phyloP scores from a whole-genome alignment of 1,140 invertebrate species.

The Homarus americanus region DNA sequence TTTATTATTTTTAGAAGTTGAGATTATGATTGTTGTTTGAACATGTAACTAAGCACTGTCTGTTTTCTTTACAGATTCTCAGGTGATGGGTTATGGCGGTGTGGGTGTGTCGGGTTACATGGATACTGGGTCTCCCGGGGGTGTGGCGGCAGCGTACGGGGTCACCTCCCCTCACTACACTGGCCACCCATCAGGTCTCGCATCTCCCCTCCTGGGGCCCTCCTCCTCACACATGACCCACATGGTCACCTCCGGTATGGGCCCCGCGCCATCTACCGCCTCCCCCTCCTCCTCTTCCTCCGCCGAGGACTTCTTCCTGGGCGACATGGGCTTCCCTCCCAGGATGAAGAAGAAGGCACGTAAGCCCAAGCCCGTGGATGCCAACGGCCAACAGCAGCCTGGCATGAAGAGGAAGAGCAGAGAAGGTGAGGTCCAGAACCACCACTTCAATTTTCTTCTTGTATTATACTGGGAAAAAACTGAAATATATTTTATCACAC shows the following conservation, averaged over 20 bases:
- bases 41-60: too few relatives aligned
- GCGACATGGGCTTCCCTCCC: slow-evolving; percentile 89
- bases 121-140: slow-evolving; percentile 64
- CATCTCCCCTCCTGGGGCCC: slow-evolving; percentile 76
- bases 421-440: slow-evolving; percentile 83
- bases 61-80: slow-evolving; percentile 72
- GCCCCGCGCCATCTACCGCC: slow-evolving; percentile 78
- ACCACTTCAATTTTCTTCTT: too few relatives aligned
- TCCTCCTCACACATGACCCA: slow-evolving; percentile 68
- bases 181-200: slow-evolving; percentile 52
- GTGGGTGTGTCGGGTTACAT: slow-evolving; percentile 54
- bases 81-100: slow-evolving; percentile 64
- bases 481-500: too few relatives aligned
- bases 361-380: slow-evolving; percentile 76
- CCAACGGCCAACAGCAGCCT: slow-evolving; percentile 77
- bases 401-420: slow-evolving; percentile 92
- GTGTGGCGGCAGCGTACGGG: slow-evolving; percentile 65
- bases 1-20: too few relatives aligned
- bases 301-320: slow-evolving; percentile 88
- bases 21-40: too few relatives aligned
- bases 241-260: slow-evolving; percentile 67
- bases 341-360: slow-evolving; percentile 86
- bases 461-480: too few relatives aligned
- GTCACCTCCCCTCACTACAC: slow-evolving; percentile 62
- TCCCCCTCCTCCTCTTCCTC: slow-evolving; percentile 76